These are phyloP conservation scores for Lycocerus yunnanus DNA, from an alignment of 2,888 invertebrate species.

Conservation along the genomic window DNA sequence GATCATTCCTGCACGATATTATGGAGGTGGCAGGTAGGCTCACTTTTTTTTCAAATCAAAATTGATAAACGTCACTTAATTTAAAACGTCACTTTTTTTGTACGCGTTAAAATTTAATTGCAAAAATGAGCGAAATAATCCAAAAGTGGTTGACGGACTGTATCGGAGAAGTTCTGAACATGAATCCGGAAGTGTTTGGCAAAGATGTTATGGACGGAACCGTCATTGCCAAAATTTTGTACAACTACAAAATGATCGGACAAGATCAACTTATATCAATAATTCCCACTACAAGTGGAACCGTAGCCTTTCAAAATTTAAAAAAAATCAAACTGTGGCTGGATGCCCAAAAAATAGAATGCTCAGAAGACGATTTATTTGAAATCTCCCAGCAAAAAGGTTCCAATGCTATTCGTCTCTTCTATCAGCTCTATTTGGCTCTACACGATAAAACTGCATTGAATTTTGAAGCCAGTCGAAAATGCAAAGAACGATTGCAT, in stretches of 20 bases:
- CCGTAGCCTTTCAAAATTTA: constrained; percentile 56
- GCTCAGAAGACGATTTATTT: constrained; percentile 56
- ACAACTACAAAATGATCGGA: constrained; percentile 64
- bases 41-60: neutral
- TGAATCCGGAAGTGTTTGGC: constrained; percentile 62
- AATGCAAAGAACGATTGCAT: constrained; percentile 45
- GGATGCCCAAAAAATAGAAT: constrained; percentile 56
- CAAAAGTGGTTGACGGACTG: constrained; percentile 64
- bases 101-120: neutral
- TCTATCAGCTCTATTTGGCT: constrained; percentile 65
- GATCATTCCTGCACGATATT: too few relatives aligned
- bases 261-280: constrained; percentile 61
- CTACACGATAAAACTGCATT: constrained; percentile 63
- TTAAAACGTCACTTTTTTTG: neutral
- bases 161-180: constrained; percentile 60
- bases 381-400: constrained; percentile 60
- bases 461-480: constrained; percentile 60
- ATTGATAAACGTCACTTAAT: neutral
- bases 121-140: constrained; percentile 63
- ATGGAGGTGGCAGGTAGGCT: neutral
- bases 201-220: constrained; percentile 63
- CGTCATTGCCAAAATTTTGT: constrained; percentile 61
- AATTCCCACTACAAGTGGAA: constrained; percentile 39
- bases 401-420: constrained; percentile 60
- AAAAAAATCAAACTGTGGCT: constrained; percentile 61